These are phyloP conservation scores for Lampris megalopsis DNA, from an alignment of 2,113 vertebrate species.

Conservation along the genomic window DNA sequence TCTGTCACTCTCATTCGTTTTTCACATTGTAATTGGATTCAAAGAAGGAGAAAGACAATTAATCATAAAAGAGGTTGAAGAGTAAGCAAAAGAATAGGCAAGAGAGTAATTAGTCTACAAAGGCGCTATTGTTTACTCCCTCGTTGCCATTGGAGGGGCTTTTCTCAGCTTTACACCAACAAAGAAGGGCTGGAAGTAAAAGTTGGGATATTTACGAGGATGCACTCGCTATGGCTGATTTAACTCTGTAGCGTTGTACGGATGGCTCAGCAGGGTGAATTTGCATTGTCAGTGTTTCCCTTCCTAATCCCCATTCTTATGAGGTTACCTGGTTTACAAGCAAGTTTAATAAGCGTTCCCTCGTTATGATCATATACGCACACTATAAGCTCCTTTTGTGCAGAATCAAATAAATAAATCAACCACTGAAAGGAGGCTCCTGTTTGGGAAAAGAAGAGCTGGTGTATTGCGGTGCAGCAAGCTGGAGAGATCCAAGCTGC, in stretches of 20 bases:
- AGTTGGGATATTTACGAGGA: slow-evolving; percentile 65
- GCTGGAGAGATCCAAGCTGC: slow-evolving; percentile 39
- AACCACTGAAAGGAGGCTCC: slow-evolving; percentile 28
- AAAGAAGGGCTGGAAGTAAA: slow-evolving; percentile 55
- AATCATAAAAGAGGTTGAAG: slow-evolving; percentile 39
- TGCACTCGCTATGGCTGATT: slow-evolving; percentile 50
- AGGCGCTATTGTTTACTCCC: slow-evolving; percentile 58
- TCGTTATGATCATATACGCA: slow-evolving; percentile 56
- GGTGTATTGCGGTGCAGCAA: slow-evolving; percentile 17
- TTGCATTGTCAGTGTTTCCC: slow-evolving; percentile 69
- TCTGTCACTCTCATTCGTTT: not conserved
- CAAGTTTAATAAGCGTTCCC: slow-evolving; percentile 67
- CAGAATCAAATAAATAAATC: slow-evolving; percentile 61
- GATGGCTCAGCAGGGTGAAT: slow-evolving; percentile 51
- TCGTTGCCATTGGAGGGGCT: slow-evolving; percentile 48
- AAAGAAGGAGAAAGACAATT: slow-evolving; percentile 38
- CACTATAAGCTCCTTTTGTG: slow-evolving; percentile 67
- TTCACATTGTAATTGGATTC: slow-evolving; percentile 7
- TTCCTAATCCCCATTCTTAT: slow-evolving; percentile 68
- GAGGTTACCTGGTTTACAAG: slow-evolving; percentile 75
- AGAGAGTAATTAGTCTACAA: slow-evolving; percentile 66
- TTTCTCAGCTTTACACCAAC: slow-evolving; percentile 58
- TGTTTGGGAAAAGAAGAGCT: slow-evolving; percentile 51
- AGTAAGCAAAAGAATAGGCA: slow-evolving; percentile 46
- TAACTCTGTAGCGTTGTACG: slow-evolving; percentile 48